Conservation (phyloP, 2,888 invertebrate genomes). For the Tetrapedia diversipes region DNA sequence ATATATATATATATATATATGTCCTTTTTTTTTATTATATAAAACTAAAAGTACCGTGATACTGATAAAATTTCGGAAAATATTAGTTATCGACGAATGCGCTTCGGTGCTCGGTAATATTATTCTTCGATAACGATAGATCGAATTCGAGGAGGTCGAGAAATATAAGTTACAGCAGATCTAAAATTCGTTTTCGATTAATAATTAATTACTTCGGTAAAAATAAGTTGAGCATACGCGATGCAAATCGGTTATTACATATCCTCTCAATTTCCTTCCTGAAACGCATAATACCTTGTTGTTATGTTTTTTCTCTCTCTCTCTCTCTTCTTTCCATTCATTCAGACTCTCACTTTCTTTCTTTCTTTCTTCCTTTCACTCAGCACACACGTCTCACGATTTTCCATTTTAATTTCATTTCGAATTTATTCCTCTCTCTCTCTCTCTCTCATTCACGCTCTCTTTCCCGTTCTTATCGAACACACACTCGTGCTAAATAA, state of each 20-base stretch:
- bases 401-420: neutral
- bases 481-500: neutral
- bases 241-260: conserved; percentile 42
- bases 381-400: no score
- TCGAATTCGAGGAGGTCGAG: conserved; percentile 49
- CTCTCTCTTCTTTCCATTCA: neutral
- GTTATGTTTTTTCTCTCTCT: conserved; percentile 9
- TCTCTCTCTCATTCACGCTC: neutral
- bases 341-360: neutral
- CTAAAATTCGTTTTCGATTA: conserved; percentile 59
- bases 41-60: conserved; percentile 62
- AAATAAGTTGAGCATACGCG: conserved; percentile 61
- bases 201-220: conserved; percentile 49
- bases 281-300: conserved; percentile 57
- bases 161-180: conserved; percentile 56
- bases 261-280: conserved; percentile 25
- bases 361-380: conserved; percentile 1
- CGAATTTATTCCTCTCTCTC: neutral
- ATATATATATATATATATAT: conserved; percentile 34
- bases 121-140: conserved; percentile 42
- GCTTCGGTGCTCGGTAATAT: conserved; percentile 25
- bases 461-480: neutral
- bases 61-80: conserved; percentile 67
- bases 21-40: conserved; percentile 19
- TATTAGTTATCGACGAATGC: conserved; percentile 54